Conservation (phyloP, 2,113 vertebrate genomes). For the Suncus etruscus region DNA sequence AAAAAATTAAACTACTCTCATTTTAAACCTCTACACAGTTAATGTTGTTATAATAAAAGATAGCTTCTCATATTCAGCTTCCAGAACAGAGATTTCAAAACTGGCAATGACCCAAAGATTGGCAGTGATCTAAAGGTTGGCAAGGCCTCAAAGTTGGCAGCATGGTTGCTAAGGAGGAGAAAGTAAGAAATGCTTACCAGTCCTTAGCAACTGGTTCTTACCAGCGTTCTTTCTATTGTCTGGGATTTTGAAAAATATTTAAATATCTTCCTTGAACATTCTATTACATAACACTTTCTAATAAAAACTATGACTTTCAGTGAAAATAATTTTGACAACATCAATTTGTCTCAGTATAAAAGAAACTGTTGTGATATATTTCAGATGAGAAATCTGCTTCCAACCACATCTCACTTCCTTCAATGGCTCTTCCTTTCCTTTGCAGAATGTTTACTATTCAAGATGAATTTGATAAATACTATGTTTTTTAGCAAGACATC, state of each 20-base stretch:
- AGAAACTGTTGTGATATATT: conserved; percentile 23
- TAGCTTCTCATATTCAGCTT: conserved; percentile 27
- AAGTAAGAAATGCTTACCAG: conserved; percentile 49
- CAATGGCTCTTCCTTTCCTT: neutral
- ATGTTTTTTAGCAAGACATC: conserved; percentile 25
- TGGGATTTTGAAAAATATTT: conserved; percentile 43
- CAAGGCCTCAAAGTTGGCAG: neutral
- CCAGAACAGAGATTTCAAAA: conserved; percentile 45
- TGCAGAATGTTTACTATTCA: conserved; percentile 31
- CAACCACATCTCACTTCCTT: neutral
- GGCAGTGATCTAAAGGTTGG: conserved; percentile 21
- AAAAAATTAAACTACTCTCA: conserved; percentile 21
- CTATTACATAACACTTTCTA: conserved; percentile 40
- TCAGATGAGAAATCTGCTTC: conserved; percentile 36
- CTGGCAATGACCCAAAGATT: conserved; percentile 24
- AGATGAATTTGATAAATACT: conserved; percentile 48
- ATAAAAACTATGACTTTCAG: conserved; percentile 28
- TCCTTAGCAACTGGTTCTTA: conserved; percentile 49
- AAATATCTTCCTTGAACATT: conserved; percentile 35
- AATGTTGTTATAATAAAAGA: conserved; percentile 35
- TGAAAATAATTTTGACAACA: conserved; percentile 38
- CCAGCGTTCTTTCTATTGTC: conserved; percentile 34
- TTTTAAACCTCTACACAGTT: conserved; percentile 34
- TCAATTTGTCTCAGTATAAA: conserved; percentile 25
- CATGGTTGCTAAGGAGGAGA: conserved; percentile 34